Base-by-base conservation (phyloP, 2,113 vertebrate species). In the Gadus chalcogrammus region DNA sequence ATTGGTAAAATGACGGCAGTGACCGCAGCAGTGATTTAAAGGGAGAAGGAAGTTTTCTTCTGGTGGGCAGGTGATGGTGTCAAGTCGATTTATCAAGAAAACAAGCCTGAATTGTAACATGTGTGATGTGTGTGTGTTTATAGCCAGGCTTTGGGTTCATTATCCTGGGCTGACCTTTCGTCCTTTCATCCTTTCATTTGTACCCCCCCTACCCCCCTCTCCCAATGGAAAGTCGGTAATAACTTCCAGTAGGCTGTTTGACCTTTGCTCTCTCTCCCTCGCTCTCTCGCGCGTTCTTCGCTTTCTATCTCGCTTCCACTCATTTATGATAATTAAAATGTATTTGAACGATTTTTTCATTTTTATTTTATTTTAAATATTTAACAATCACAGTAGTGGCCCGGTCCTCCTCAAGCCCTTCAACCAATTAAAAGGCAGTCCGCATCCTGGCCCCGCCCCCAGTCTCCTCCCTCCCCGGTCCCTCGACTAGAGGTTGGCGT, bases 401-500 rank as follows among this genome's bases (percentile, higher is more conserved):
- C 13, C 15, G 15, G 18, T 55, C 80, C 80, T 60, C 79, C 82
- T 79, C 76, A 48, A 65, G 24, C n/a, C 15, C 13, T 74, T 7
- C 3, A 65, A 38, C 79, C 83, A 79, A 74, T 82, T 24, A 77
- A 62, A 65, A n/a, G 42, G 64, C 67, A 15, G 70, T 74, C 35
- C 71, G 65, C 42, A 48, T 48, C 73, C 66, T 18, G 58, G 61
- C 20, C 5, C 38, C 20, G 64, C 27, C 61, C 0, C 69, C 72
- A 28, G 69, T 6, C 64, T 28, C 63, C 53, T n/a, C 13, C 67
- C 73, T 55, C 55, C 27, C 72, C 71, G 76, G 76, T 68, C 79
- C 59, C 31, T 35, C 31, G 31, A 35, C 71, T 18, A 73, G 82
- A 86, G 87, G 82, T 85, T 78, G 75, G 15, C 11, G 8, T 16